Percentiles rank a stretch among this genome's conserved stretches.
These are phyloP conservation scores for Ochlodes sylvanus DNA, from an alignment of 2,888 invertebrate species.

Conservation along the genomic window DNA sequence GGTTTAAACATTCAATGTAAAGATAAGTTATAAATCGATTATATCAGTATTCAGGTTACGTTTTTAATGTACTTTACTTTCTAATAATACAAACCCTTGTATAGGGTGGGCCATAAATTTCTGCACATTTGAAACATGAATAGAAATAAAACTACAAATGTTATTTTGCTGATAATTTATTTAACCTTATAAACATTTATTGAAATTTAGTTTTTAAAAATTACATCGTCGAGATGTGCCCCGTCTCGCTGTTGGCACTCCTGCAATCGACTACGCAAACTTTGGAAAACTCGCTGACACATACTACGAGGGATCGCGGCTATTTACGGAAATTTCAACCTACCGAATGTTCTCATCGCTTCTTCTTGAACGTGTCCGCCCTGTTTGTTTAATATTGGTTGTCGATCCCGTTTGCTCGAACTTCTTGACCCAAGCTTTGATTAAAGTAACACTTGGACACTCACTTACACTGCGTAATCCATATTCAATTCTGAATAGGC, in stretches of 20 bases:
- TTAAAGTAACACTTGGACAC: conserved; percentile 35
- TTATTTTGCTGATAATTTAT: conserved; percentile 17
- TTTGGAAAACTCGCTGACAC: conserved; percentile 30
- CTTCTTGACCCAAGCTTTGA: conserved; percentile 31
- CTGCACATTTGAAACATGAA: conserved; percentile 15
- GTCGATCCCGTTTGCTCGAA: conserved; percentile 34
- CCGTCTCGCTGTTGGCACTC: conserved; percentile 25
- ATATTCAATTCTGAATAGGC: conserved; percentile 42
- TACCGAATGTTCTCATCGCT: too few species aligned
- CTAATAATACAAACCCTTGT: neutral
- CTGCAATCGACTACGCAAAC: conserved; percentile 32
- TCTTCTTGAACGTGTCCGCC: too few species aligned
- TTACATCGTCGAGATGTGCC: conserved; percentile 25
- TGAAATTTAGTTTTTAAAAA: conserved; percentile 17
- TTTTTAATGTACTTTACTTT: too few species aligned
- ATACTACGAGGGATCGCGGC: conserved; percentile 3
- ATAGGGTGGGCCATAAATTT: conserved; percentile 14
- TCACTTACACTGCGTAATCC: conserved; percentile 38
- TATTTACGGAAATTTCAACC: neutral
- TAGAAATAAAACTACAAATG: conserved; percentile 18
- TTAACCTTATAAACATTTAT: conserved; percentile 3
- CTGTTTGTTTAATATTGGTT: conserved; percentile 11
- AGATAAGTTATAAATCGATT: too few species aligned
- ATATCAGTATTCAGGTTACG: too few species aligned
- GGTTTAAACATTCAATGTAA: too few species aligned